These are phyloP conservation scores for Sitta europaea DNA, from an alignment of 2,113 vertebrate species.

Conservation along the genomic window DNA sequence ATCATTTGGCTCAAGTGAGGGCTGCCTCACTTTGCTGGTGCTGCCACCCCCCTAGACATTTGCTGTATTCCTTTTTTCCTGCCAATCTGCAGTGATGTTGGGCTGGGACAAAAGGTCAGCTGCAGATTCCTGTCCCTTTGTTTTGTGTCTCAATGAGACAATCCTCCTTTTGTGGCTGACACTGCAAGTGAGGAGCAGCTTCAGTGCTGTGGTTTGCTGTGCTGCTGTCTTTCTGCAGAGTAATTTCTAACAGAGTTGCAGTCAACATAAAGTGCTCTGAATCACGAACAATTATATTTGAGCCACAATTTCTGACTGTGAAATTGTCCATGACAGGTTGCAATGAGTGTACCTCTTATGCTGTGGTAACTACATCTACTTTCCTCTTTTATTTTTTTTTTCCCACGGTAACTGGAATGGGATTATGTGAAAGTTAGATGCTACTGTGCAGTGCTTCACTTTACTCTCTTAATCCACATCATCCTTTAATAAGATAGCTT, in stretches of 20 bases:
- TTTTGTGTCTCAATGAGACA: neutral
- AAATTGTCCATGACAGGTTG: neutral
- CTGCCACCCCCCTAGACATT: neutral
- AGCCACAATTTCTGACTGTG: neutral
- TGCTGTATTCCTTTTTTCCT: neutral
- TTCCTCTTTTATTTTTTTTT: neutral
- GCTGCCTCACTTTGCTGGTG: neutral
- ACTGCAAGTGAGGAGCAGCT: neutral
- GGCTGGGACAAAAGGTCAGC: neutral
- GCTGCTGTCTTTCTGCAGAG: neutral
- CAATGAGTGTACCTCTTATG: neutral
- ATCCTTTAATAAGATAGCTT: neutral
- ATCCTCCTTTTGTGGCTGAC: neutral
- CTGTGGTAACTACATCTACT: neutral
- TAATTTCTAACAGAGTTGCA: neutral
- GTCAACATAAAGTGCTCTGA: neutral
- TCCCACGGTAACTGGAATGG: fast-evolving
- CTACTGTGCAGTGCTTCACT: neutral
- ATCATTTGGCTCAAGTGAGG: neutral
- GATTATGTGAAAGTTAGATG: neutral
- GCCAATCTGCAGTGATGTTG: neutral
- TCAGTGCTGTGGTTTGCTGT: neutral
- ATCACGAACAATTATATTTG: neutral
- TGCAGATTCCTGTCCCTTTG: neutral
- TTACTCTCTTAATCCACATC: neutral